phyloP scores from a whole-genome alignment of 2,797 vertebrate genomes.

The Glyptemys insculpta region DNA sequence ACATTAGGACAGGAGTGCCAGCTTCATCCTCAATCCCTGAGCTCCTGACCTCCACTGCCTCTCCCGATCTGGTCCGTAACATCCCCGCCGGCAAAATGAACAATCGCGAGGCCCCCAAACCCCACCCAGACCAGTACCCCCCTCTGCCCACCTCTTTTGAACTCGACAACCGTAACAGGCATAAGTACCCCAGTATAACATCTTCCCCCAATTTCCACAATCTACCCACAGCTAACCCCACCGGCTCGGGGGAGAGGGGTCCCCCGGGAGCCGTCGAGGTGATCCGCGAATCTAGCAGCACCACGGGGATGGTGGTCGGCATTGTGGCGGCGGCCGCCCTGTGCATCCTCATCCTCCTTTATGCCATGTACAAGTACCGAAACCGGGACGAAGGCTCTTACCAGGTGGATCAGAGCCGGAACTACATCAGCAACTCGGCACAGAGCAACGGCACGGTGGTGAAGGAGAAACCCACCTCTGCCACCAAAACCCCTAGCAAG shows the following conservation, averaged over 20 bases:
- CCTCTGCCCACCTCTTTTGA: slow-evolving; percentile 87
- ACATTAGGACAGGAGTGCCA: slow-evolving; percentile 80
- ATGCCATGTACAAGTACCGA: slow-evolving; percentile 98
- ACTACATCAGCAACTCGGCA: slow-evolving; percentile 90
- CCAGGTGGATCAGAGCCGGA: slow-evolving; percentile 94
- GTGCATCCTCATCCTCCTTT: slow-evolving; percentile 95
- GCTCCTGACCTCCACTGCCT: slow-evolving; percentile 76
- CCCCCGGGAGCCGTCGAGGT: slow-evolving; percentile 93
- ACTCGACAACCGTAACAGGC: slow-evolving; percentile 82
- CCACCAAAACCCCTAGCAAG: slow-evolving; percentile 91
- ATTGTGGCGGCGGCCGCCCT: slow-evolving; percentile 95
- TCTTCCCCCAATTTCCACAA: slow-evolving; percentile 92
- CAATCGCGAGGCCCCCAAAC: slow-evolving; percentile 90
- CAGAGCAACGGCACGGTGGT: slow-evolving; percentile 93
- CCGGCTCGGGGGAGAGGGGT: slow-evolving; percentile 89
- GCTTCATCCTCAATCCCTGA: slow-evolving; percentile 82
- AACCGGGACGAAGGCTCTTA: slow-evolving; percentile 96
- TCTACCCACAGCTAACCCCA: slow-evolving; percentile 96
- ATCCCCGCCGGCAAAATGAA: slow-evolving; percentile 97
- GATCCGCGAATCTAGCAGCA: slow-evolving; percentile 94
- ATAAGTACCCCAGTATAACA: slow-evolving; percentile 89
- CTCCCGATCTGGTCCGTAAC: slow-evolving; percentile 79
- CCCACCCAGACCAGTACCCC: slow-evolving; percentile 82
- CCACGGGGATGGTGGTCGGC: slow-evolving; percentile 96
- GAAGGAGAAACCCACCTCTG: slow-evolving; percentile 91